Conservation (phyloP, 2,113 vertebrate species). For the Hippocampus barbouri region DNA sequence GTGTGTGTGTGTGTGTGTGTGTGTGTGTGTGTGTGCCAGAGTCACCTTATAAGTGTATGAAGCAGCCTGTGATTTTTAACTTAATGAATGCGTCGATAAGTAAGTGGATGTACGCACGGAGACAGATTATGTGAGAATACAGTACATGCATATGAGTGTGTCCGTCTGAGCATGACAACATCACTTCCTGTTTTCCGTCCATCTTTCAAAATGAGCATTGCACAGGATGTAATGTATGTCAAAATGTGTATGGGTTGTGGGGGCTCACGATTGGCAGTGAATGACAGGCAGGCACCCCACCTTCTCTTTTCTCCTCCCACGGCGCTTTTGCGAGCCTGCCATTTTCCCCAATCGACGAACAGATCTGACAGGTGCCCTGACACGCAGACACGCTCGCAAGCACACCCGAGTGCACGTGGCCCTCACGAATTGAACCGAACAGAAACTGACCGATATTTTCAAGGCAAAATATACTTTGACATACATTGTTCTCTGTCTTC, state of each 20-base stretch:
- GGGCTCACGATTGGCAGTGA: conserved; percentile 63
- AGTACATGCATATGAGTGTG: background rate
- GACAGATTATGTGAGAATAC: background rate
- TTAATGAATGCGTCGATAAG: background rate
- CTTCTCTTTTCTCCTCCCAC: conserved; percentile 68
- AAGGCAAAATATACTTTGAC: background rate
- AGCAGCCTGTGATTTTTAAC: background rate
- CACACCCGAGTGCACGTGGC: conserved; percentile 13
- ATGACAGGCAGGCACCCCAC: conserved; percentile 77
- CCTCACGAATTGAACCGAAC: too few relatives aligned
- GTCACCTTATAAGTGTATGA: too few relatives aligned
- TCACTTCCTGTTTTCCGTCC: too few relatives aligned
- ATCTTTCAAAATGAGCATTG: too few relatives aligned
- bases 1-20: conserved; percentile 28
- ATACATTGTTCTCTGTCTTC: background rate
- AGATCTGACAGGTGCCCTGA: conserved; percentile 67
- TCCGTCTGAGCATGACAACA: too few relatives aligned
- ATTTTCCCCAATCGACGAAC: conserved; percentile 76
- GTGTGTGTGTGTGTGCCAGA: conserved; percentile 14
- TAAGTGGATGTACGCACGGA: too few relatives aligned
- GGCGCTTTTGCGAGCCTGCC: conserved; percentile 70
- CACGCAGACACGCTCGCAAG: conserved; percentile 12
- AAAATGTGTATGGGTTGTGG: background rate
- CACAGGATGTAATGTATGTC: conserved; percentile 1
- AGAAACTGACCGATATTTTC: background rate